phyloP scores from a whole-genome alignment of 1,140 invertebrate species.

The Leptopilina boulardi region DNA sequence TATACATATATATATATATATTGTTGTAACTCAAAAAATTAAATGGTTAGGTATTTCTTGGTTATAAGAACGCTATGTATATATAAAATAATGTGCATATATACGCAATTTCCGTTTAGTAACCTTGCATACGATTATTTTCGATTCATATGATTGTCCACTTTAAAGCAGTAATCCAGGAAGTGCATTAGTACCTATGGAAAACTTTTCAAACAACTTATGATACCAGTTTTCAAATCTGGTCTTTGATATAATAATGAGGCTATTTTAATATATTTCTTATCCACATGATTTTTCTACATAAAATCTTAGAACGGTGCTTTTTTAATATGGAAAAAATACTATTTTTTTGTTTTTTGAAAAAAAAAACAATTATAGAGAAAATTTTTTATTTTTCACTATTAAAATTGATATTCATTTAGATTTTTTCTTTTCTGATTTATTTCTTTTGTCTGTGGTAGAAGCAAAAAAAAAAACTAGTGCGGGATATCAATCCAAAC shows the following conservation, averaged over 20 bases:
- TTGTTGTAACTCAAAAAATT: constrained; percentile 9
- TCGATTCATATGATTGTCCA: constrained; percentile 16
- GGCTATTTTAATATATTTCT: not conserved
- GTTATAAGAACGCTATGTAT: too few species aligned
- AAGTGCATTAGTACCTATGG: not conserved
- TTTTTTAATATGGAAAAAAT: not conserved
- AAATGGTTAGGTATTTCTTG: too few species aligned
- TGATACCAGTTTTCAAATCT: constrained; percentile 2
- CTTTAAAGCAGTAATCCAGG: constrained; percentile 5
- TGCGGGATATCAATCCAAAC: not conserved
- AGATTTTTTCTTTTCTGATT: not conserved
- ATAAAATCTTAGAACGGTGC: not conserved
- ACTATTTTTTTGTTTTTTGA: not conserved
- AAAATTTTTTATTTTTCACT: not conserved
- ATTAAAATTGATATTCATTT: not conserved
- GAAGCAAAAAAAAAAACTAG: not conserved
- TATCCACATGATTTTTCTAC: not conserved
- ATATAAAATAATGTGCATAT: not conserved
- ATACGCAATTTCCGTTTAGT: not conserved
- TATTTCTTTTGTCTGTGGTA: not conserved
- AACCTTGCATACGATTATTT: not conserved
- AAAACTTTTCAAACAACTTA: not conserved
- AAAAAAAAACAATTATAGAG: not conserved
- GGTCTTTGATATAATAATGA: not conserved
- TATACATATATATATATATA: not conserved